Evolutionary conservation across 2,797 vertebrate genomes (phyloP), one percentile per base, ranked within the genome.

Genomic region (Liparis tanakae): DNA sequence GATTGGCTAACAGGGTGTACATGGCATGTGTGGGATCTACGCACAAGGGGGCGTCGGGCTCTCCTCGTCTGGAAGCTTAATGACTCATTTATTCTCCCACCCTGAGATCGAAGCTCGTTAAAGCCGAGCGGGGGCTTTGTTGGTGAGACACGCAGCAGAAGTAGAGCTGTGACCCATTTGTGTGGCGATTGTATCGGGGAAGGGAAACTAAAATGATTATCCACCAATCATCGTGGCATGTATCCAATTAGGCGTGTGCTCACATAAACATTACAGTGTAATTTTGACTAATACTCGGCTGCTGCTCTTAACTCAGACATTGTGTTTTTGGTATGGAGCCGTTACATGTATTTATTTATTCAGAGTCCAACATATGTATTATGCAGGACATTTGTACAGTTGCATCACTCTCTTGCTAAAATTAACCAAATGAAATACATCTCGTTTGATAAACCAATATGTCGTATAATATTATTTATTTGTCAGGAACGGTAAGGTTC

Each of bases 51-150:
- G 68, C 9, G 20, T 74, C 70, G 18, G 59, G 66, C 51, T 15
- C 51, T 65, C 44, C 6, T 59, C 1, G 37, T 76, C 72, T 78
- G 66, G 70, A 74, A 77, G 63, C 63, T 51, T 75, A 87, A 82
- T 75, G 10, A 70, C 74, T 81, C 63, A 86, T 88, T 76, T 72
- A 80, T 84, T 83, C 62, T 70, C 37, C 62, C 64, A 39, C 68
- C 53, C 68, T 46, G 70, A 65, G 72, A 75, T 70, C 1, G n/a
- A 25, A 65, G 39, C 76, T 83, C 79, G 78, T 85, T 81, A 87
- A 78, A 69, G 50, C 53, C 58, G 43, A 64, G 41, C 41, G 7
- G 50, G 1, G 10, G 59, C 60, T 76, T 78, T 86, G 76, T 79
- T 34, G 7, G 56, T 44, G 51, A 64, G 67, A 67, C 67, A 58